Base-by-base conservation (phyloP, 2,888 invertebrate genomes). In the Dendrolimus pini region DNA sequence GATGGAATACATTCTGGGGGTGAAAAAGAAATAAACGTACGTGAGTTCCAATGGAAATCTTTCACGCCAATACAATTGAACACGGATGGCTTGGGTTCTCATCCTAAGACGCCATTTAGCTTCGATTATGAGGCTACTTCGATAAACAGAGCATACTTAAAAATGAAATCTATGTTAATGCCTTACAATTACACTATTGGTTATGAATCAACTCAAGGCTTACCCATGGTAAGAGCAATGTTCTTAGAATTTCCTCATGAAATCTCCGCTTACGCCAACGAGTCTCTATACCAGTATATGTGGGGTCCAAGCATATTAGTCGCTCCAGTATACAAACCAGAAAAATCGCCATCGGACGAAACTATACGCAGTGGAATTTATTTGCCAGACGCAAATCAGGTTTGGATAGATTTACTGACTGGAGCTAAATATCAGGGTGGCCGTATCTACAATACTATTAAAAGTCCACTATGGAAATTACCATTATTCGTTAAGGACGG, bases 31-130 rank as follows among this genome's bases (percentile, higher is more conserved):
- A 75, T 90, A 0, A 86, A 89, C 61, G 66, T 89, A 56, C 75
- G 89, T 57, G 89, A 90, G 67, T 90, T 77, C 63, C 89, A 90
- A 69, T 90, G 89, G 89, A 90, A 90, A 63, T 61, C 88, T 1
- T 90, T 90, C 63, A 89, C 89, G 41, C 89, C 89, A 7, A 64
- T 90, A 52, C 89, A 90, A 63, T 65, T 90, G 53, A 89, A 89
- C 59, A 90, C 89, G 89, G 89, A 90, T 60, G 89, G 89, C 10
- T 90, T 89, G 89, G 89, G 89, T 2, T 66, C 65, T 18, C 75
- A 70, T 8, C 80, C 73, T 18, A 90, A 90, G 74, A 83, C 83
- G 7, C 89, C 89, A 10, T 90, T 89, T 59, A 72, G 74, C 63
- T 85, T 75, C 62, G 86, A 85, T 60, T 66, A 77, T 0, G 80